Evolutionary conservation across 2,888 invertebrate species (phyloP), one percentile per base, ranked within the genome.

Genomic region (Danaus chrysippus): DNA sequence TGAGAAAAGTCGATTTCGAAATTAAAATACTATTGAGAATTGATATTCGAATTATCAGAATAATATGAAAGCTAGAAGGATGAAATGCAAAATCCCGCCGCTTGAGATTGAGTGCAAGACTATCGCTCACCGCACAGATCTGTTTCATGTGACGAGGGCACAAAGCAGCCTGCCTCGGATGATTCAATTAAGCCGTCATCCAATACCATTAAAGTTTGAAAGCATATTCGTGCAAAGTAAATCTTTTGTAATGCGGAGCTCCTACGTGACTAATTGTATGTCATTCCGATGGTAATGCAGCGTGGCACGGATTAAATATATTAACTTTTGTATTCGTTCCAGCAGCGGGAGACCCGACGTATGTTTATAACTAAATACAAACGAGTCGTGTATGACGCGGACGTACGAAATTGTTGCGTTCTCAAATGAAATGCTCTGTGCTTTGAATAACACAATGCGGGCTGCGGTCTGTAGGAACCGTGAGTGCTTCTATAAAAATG

Each of bases 141-240:
- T 49, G 49, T 49, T 49, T 49, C 49, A 17, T 49, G 17, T 49
- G 49, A 49, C 49, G 49, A 49, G 49, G 49, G 49, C 49, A 49
- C 49, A 49, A 53, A 65, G 49, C 54, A 23, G 41, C 58, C 34
- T 23, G 49, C 58, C 60, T 60, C 62, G 59, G 62, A 52, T 62
- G 54, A 54, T 65, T 71, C 67, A 68, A 70, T 68, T 69, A 68
- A 70, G 66, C 67, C 66, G 62, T 64, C 67, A 68, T 68, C 70
- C 66, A 67, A 70, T 71, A 68, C 69, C 68, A 72, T 73, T 72
- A 67, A 73, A 70, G 68, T 73, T 71, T 68, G 70, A 68, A 67
- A 65, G 70, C 71, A 66, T 69, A 70, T 71, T 72, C 72, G 69
- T 72, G 65, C 67, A 67, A 70, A 71, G 70, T 67, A 71, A 72